Conservation (phyloP, 2,113 vertebrate genomes). For the Gasterosteus aculeatus region DNA sequence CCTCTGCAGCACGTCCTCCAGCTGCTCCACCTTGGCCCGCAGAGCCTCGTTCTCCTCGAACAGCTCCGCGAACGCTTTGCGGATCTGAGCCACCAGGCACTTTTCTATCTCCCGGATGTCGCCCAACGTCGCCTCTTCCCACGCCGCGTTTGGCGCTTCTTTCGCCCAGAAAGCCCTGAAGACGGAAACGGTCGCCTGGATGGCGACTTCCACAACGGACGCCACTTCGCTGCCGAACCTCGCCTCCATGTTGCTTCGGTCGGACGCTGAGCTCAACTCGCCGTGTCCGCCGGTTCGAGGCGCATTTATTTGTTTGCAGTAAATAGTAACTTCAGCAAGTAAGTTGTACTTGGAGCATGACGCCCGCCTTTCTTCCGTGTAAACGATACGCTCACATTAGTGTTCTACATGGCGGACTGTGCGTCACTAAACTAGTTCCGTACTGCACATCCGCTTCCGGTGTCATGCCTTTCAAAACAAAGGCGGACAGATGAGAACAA, state of each 20-base stretch:
- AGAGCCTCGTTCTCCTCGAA: constrained; percentile 70
- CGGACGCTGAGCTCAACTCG: fast-evolving
- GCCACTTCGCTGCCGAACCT: constrained; percentile 60
- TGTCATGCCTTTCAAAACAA: constrained; percentile 23
- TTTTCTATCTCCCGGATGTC: constrained; percentile 58
- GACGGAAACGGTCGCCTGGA: constrained; percentile 57
- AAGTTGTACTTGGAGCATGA: not conserved
- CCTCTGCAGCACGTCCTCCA: constrained; percentile 72
- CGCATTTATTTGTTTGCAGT: not conserved
- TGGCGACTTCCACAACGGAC: constrained; percentile 66
- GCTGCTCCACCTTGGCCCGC: constrained; percentile 67
- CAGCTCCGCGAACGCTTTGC: constrained; percentile 52
- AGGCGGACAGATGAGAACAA: not conserved
- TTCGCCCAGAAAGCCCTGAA: constrained; percentile 52
- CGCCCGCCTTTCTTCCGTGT: not conserved
- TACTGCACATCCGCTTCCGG: constrained; percentile 50
- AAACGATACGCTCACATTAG: not conserved
- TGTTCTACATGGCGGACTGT: constrained; percentile 21
- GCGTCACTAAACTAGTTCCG: constrained; percentile 35
- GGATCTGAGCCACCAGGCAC: constrained; percentile 57
- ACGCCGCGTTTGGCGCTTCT: constrained; percentile 44
- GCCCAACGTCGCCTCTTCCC: constrained; percentile 18
- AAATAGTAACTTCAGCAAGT: fast-evolving
- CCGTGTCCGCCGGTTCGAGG: fast-evolving
- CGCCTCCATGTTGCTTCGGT: constrained; percentile 46